phyloP scores from a whole-genome alignment of 2,797 vertebrate genomes.

The Percopsis omiscomaycus region DNA sequence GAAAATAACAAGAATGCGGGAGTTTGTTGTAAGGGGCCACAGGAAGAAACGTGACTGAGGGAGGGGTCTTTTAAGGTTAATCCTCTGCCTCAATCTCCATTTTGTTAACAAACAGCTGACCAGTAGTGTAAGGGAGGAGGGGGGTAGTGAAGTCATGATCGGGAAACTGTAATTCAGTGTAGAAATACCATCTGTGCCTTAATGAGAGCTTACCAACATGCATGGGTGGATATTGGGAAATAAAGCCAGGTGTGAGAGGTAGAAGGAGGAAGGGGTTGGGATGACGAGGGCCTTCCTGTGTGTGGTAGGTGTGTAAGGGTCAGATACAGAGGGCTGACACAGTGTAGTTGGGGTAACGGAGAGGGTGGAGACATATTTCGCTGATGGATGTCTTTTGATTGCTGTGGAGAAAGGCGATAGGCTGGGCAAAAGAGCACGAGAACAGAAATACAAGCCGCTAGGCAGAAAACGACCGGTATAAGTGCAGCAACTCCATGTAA shows the following conservation, averaged over 20 bases:
- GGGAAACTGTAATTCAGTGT: slow-evolving; percentile 13
- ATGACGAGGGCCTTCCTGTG: neutral
- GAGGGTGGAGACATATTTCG: slow-evolving; percentile 75
- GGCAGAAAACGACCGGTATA: slow-evolving; percentile 68
- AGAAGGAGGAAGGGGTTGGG: neutral
- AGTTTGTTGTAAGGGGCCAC: neutral
- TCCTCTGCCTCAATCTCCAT: slow-evolving; percentile 21
- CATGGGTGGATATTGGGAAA: neutral
- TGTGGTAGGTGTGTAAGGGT: neutral
- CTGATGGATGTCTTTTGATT: slow-evolving; percentile 75
- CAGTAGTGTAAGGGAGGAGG: slow-evolving; percentile 5
- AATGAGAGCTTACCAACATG: too few species aligned
- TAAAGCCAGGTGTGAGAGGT: slow-evolving; percentile 1
- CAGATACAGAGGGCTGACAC: slow-evolving; percentile 55
- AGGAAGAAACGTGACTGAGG: slow-evolving; percentile 19
- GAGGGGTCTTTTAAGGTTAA: slow-evolving; percentile 13
- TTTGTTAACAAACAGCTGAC: slow-evolving; percentile 35
- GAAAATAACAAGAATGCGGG: slow-evolving; percentile 26
- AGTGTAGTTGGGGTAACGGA: slow-evolving; percentile 63
- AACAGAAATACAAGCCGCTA: slow-evolving; percentile 64
- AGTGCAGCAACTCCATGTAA: slow-evolving; percentile 35
- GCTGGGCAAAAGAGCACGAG: slow-evolving; percentile 59
- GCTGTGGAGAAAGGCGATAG: slow-evolving; percentile 68
- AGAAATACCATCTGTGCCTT: neutral
- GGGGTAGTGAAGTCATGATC: slow-evolving; percentile 12